Conservation (phyloP, 2,888 invertebrate species). For the Nephrotoma flavescens region DNA sequence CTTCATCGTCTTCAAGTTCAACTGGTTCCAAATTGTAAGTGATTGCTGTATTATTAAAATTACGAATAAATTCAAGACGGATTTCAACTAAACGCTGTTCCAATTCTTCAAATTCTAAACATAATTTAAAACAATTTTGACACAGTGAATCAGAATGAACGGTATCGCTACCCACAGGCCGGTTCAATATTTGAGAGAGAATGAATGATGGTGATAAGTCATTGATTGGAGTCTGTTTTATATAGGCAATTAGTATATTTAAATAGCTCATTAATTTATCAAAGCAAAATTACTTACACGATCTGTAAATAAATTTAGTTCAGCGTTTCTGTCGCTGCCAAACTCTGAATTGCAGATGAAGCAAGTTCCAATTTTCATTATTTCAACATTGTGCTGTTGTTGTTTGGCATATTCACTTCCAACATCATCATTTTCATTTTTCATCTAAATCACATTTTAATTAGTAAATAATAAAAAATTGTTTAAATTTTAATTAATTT, state of each 20-base stretch:
- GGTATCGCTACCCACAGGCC: constrained; percentile 33
- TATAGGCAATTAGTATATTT: not conserved
- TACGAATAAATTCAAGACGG: constrained; percentile 36
- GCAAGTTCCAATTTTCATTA: not conserved
- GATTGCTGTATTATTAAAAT: constrained; percentile 33
- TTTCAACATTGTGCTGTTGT: not conserved
- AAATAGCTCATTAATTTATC: not conserved
- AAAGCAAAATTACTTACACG: not conserved
- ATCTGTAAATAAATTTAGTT: not conserved
- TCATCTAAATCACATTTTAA: not conserved
- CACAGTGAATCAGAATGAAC: constrained; percentile 45
- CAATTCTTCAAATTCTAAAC: constrained; percentile 46
- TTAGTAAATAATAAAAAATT: not conserved
- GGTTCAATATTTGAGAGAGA: constrained; percentile 14
- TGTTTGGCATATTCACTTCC: not conserved
- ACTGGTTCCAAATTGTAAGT: constrained; percentile 14
- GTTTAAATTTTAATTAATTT: not conserved
- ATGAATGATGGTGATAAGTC: constrained; percentile 10
- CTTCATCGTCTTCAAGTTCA: constrained; percentile 13
- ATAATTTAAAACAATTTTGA: constrained; percentile 48
- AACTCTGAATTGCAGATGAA: not conserved
- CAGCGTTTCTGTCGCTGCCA: not conserved
- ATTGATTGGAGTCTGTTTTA: not conserved
- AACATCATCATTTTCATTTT: not conserved
- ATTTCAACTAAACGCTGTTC: constrained; percentile 37